These are phyloP conservation scores for Notothenia rossii DNA, from an alignment of 2,113 vertebrate genomes.

Conservation along the genomic window DNA sequence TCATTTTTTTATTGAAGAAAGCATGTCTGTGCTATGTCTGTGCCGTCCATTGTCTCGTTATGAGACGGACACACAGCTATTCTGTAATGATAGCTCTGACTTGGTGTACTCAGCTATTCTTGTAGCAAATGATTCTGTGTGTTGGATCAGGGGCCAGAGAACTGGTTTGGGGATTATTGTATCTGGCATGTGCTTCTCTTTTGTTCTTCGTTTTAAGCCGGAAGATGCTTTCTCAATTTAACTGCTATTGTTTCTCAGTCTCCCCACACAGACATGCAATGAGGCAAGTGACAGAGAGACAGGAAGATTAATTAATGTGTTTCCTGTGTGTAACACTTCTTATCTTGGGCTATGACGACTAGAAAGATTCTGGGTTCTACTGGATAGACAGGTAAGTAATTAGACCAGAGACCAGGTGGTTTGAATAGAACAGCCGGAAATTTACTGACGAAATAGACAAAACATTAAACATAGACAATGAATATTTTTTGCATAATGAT, in stretches of 20 bases:
- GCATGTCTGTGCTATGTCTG: conserved; percentile 35
- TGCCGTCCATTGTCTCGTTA: conserved; percentile 32
- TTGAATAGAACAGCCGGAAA: too few species aligned
- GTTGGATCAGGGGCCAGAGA: conserved; percentile 48
- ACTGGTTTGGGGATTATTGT: conserved; percentile 37
- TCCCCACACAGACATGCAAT: not conserved
- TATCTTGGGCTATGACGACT: too few species aligned
- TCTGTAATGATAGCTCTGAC: conserved; percentile 62
- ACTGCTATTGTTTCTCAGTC: conserved; percentile 23
- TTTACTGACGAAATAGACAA: too few species aligned
- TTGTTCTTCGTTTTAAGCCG: conserved; percentile 3
- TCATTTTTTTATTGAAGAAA: conserved; percentile 33
- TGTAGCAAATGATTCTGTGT: conserved; percentile 43
- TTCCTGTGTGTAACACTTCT: not conserved
- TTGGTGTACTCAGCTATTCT: conserved; percentile 38
- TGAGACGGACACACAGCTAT: conserved; percentile 30
- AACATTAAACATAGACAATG: too few species aligned
- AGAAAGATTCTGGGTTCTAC: too few species aligned
- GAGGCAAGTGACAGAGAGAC: not conserved
- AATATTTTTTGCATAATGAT: too few species aligned
- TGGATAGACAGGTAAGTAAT: too few species aligned
- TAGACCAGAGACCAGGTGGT: too few species aligned
- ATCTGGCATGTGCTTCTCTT: conserved; percentile 1
- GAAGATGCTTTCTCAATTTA: conserved; percentile 30
- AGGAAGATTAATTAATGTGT: conserved; percentile 15